Evolutionary conservation across 2,113 vertebrate species (phyloP), one percentile per base, ranked within the genome.

Genomic region (Oryzias woworae): DNA sequence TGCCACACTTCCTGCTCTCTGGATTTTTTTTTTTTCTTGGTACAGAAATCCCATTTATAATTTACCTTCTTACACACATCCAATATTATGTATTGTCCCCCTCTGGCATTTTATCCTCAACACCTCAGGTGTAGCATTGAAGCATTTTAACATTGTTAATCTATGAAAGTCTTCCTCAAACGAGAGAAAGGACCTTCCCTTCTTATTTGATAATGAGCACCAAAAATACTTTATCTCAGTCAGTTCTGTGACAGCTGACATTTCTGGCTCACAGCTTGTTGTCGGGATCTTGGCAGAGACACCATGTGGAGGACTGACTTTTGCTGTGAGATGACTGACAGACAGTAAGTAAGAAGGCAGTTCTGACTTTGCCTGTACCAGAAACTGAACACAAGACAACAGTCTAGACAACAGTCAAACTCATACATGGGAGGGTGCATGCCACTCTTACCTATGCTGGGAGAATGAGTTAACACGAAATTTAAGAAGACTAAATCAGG

Each of bases 241-340:
- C 57, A 80, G 66, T 36, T 73, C 47, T 85, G 70, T 77, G 76
- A 81, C 70, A 77, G 75, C 70, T 92, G 90, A 91, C 90, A 92
- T 92, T 92, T 91, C 75, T 71, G 76, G 24, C 72, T 81, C 86
- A 45, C 91, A 85, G 87, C 80, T 67, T 87, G 90, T 71, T 67
- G 52, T 80, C 73, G 77, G 75, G 71, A n/a, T 62, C 75, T 84
- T 81, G 84, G 71, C 84, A 78, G 78, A 75, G 75, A 72, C 62
- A 55, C 80, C 74, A 62, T 63, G 66, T 76, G 80, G 82, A 66
- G 70, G 72, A 72, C 58, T 71, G 47, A 50, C 62, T 71, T 84
- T 69, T 36, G 82, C 81, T 87, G 85, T 23, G 86, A 75, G 23
- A 23, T 78, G 84, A 83, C 66, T 86, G 77, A 86, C 83, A 79